Conservation (phyloP, 2,797 vertebrate species). For the Uromys caudimaculatus region DNA sequence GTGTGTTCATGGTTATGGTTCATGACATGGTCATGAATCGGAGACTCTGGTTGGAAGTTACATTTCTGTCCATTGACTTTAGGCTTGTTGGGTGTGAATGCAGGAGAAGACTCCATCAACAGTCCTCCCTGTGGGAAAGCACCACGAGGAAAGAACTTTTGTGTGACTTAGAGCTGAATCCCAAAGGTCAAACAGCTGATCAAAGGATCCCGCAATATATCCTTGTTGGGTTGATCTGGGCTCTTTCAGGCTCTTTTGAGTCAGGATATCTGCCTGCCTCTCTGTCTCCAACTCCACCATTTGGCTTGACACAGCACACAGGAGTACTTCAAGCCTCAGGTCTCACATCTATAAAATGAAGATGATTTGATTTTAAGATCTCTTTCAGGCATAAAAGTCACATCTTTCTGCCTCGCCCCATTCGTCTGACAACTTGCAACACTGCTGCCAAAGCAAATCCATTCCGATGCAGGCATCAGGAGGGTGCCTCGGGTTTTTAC, state of each 20-base stretch:
- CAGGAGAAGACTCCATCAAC: neutral
- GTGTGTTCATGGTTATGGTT: neutral
- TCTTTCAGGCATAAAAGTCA: slow-evolving; percentile 49
- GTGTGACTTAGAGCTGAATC: neutral
- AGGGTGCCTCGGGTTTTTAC: neutral
- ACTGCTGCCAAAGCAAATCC: neutral
- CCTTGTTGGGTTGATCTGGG: neutral
- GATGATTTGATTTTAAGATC: slow-evolving; percentile 19
- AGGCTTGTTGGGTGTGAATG: neutral
- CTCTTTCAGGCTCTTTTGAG: neutral
- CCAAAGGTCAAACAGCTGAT: neutral
- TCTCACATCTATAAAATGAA: slow-evolving; percentile 22
- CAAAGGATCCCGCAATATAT: neutral
- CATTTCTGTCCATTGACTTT: neutral
- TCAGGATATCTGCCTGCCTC: neutral
- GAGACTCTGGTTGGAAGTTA: neutral
- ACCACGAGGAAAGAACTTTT: neutral
- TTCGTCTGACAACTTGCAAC: slow-evolving; percentile 14
- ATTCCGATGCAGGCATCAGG: neutral
- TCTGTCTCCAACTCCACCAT: neutral
- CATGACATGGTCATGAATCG: neutral
- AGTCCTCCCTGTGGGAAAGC: neutral
- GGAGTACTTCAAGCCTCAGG: neutral
- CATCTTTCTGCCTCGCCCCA: neutral
- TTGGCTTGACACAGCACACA: neutral